These are phyloP conservation scores for Chesias legatella DNA, from an alignment of 2,888 invertebrate genomes.

Conservation along the genomic window DNA sequence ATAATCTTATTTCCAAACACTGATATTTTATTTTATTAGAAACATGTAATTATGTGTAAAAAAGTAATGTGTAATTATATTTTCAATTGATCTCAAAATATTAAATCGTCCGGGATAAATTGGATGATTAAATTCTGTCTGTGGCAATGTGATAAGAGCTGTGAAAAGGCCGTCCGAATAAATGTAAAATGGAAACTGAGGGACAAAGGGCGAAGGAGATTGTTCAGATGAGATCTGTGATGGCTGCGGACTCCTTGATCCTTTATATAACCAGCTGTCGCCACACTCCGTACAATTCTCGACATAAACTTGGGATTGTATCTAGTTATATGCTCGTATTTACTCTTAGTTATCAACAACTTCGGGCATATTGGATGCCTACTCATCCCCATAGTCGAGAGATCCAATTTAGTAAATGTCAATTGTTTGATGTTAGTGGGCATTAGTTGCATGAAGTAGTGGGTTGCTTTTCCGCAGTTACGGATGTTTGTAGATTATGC, in stretches of 20 bases:
- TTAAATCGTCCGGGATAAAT: conserved; percentile 55
- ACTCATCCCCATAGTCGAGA: conserved; percentile 1
- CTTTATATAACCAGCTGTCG: conserved; percentile 36
- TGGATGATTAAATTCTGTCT: conserved; percentile 65
- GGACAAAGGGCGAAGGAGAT: conserved; percentile 56
- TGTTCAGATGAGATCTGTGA: conserved; percentile 54
- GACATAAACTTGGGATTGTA: conserved; percentile 14
- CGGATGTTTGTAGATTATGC: no score
- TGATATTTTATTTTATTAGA: conserved; percentile 16
- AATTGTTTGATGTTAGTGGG: not conserved
- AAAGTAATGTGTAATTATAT: conserved; percentile 33
- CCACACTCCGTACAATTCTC: conserved; percentile 14
- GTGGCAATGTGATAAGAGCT: conserved; percentile 72
- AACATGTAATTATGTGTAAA: no score
- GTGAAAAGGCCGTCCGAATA: conserved; percentile 52
- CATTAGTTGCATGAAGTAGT: no score
- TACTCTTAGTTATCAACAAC: conserved; percentile 7
- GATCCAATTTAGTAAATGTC: not conserved
- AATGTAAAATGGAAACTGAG: conserved; percentile 63
- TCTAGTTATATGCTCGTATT: conserved; percentile 12
- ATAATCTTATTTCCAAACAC: conserved; percentile 7
- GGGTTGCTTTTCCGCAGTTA: no score
- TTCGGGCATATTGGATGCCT: conserved; percentile 1
- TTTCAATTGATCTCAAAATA: conserved; percentile 35
- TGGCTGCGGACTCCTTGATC: conserved; percentile 47